phyloP scores from a whole-genome alignment of 2,113 vertebrate genomes.

The Propithecus coquereli region DNA sequence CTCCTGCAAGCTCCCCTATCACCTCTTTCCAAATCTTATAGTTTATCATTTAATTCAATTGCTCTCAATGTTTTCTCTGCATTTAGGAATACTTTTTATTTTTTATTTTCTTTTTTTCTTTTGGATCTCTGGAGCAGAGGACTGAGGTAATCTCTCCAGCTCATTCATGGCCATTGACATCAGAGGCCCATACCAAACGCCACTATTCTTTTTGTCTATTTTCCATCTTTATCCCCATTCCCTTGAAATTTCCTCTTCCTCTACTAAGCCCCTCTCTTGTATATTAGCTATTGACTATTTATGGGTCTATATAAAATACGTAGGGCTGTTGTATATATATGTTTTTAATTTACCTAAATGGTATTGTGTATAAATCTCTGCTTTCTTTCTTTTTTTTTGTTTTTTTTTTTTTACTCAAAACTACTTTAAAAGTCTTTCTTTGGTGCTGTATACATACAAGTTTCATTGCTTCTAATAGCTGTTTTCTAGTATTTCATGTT shows the following conservation, averaged over 20 bases:
- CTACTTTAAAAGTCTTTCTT: neutral
- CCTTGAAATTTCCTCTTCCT: neutral
- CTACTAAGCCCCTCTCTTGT: neutral
- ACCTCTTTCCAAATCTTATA: neutral
- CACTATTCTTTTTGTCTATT: neutral
- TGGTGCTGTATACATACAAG: neutral
- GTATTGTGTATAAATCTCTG: neutral
- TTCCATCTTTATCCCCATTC: neutral
- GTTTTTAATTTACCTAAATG: neutral
- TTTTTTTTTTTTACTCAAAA: neutral
- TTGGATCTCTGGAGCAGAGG: neutral
- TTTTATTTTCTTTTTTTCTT: neutral
- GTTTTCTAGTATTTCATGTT: neutral
- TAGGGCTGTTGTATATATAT: neutral
- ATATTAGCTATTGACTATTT: neutral
- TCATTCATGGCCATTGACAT: neutral
- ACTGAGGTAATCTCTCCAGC: neutral
- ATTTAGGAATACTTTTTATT: neutral
- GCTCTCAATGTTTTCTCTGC: neutral
- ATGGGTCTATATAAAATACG: neutral
- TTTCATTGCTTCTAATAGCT: neutral
- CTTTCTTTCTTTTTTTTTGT: too few species aligned
- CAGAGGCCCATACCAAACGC: neutral
- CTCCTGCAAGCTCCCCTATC: neutral
- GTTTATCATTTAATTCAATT: neutral